Base-by-base conservation (phyloP, 2,888 invertebrate genomes). In the Watsonalla binaria region DNA sequence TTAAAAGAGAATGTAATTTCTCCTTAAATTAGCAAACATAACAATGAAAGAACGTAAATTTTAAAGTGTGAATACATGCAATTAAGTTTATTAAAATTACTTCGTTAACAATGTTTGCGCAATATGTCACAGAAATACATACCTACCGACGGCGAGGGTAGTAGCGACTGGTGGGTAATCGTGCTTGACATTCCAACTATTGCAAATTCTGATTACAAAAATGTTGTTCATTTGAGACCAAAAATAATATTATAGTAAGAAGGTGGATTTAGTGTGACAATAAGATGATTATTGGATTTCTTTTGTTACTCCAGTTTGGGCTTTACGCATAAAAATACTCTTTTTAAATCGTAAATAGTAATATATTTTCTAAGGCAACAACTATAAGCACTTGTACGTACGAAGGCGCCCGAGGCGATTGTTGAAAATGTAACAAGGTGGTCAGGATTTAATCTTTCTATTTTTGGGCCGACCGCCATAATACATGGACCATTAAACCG, bases 341-440 rank as follows among this genome's bases (percentile, higher is more conserved):
- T 6, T 37, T 53, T 51, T 53, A 58, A 54, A 55, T 48, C 58
- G 54, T 60, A 61, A 63, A 61, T 55, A 51, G 8, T 53, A 45
- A 35, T 37, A n/a, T 33, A n/a, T 33, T 54, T 59, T 59, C 55
- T 47, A 46, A 51, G 46, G 58, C 53, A 58, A 57, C 58, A 55
- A 59, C 53, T 49, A 50, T 54, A 50, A 48, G 14, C 37, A 56
- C 56, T 56, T 53, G 50, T 45, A 56, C 55, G 49, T 52, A 49
- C 47, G 47, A 49, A 52, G 34, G 53, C 51, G 39, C 62, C 61
- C 42, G 49, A 54, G 64, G 68, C 68, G 59, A 58, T 66, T 70
- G 63, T 62, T 69, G 63, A 63, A 80, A 78, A 71, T 78, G 77
- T 80, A 76, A 76, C 82, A 74, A 82, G 83, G 81, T 76, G 68